Evolutionary conservation across 2,113 vertebrate species (phyloP).

Genomic region (Sitta europaea): DNA sequence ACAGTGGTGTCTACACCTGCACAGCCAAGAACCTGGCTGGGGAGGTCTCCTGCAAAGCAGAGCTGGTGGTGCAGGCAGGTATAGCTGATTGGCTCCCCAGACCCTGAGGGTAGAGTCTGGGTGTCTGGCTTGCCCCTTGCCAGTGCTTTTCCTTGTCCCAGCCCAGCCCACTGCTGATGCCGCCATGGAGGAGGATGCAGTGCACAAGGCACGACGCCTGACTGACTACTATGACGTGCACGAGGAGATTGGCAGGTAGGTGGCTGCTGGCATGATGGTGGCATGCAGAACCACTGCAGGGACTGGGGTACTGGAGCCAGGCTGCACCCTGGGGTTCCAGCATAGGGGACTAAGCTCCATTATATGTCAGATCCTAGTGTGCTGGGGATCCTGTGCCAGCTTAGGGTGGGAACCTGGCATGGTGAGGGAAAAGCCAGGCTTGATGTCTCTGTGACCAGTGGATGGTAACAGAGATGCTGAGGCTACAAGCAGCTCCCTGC

Average conservation of each 20-base stretch:
- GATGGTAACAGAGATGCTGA: not conserved
- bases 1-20: slow-evolving; percentile 93
- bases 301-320: not conserved
- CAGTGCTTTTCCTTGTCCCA: slow-evolving; percentile 44
- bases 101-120: not conserved
- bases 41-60: slow-evolving; percentile 94
- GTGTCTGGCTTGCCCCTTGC: not conserved
- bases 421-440: not conserved
- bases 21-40: slow-evolving; percentile 89
- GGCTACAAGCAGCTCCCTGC: not conserved
- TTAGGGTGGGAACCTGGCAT: not conserved
- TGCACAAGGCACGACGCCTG: slow-evolving; percentile 81
- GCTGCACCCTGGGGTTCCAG: not conserved
- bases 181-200: slow-evolving; percentile 76
- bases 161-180: slow-evolving; percentile 76
- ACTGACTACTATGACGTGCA: slow-evolving; percentile 91
- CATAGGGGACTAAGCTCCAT: not conserved
- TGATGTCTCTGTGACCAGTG: not conserved
- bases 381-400: not conserved
- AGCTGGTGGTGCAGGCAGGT: slow-evolving; percentile 87
- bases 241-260: slow-evolving; percentile 91
- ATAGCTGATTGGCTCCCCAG: not conserved
- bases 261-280: rapidly evolving
- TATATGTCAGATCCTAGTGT: not conserved
- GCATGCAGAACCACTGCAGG: rapidly evolving